Evolutionary conservation across 2,797 vertebrate genomes (phyloP), one percentile per base, ranked within the genome.

Genomic region (Gephyroberyx darwinii): DNA sequence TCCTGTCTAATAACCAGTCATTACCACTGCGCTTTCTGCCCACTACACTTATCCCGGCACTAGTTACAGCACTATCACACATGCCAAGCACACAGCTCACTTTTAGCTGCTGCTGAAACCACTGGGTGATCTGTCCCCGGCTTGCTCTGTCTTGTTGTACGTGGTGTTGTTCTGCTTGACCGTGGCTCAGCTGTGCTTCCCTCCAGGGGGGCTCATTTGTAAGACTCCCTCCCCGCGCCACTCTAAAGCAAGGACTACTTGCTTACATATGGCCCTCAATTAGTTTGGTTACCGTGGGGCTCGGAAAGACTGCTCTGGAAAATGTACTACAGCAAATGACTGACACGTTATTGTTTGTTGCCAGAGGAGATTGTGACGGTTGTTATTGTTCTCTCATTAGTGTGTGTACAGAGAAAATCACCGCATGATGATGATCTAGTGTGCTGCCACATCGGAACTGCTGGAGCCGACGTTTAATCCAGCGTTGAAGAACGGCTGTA

Each of bases 221-320:
- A 71, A 47, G 75, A 66, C 77, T 79, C 84, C 84, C 77, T 79
- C 72, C 75, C 61, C 31, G 70, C 0, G 72, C 41, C 37, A 5
- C 77, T 77, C 74, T 71, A 73, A 84, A 82, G 67, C 72, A 75
- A 83, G 66, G 60, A 69, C 75, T 39, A 66, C 81, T 78, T 62
- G 85, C 85, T 78, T 80, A 85, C 76, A 83, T 69, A 76, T 58
- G 77, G 79, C 74, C 70, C 72, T 85, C 83, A 84, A 84, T 85
- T 84, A 84, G 81, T 69, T 69, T 68, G 74, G 75, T 77, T 68
- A 65, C 67, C 47, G 58, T 55, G 62, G 52, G 71, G 73, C 70
- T 83, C 3, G 0, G 55, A 66, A 55, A 65, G 14, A 35, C 67
- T 30, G 62, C 9, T 14, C 26, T 33, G 41, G 62, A 59, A 57